phyloP scores from a whole-genome alignment of 1,140 invertebrate genomes.

The Zaprionus kolodkinae region DNA sequence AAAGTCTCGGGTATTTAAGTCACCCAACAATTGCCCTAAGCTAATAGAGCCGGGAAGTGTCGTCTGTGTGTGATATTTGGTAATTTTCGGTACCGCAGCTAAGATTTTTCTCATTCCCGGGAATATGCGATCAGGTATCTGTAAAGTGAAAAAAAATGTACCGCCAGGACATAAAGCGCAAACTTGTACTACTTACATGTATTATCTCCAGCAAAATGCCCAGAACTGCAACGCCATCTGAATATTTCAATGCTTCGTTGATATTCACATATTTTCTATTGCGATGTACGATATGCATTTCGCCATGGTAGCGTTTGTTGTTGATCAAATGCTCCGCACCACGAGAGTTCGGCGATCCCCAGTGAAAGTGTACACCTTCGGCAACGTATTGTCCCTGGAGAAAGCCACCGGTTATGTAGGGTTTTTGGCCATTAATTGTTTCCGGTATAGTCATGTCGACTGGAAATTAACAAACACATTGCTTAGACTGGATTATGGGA shows the following conservation, averaged over 20 bases:
- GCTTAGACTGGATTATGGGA: not conserved
- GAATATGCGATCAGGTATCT: slow-evolving; percentile 50
- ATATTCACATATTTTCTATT: slow-evolving; percentile 56
- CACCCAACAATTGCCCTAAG: slow-evolving; percentile 87
- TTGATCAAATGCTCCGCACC: slow-evolving; percentile 72
- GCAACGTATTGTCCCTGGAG: slow-evolving; percentile 86
- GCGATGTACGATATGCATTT: slow-evolving; percentile 77
- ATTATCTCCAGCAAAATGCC: slow-evolving; percentile 66
- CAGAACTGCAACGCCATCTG: slow-evolving; percentile 70
- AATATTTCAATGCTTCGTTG: slow-evolving; percentile 43
- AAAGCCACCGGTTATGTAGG: slow-evolving; percentile 87
- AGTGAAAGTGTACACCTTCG: slow-evolving; percentile 88
- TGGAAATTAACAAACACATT: not conserved
- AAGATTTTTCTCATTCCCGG: slow-evolving; percentile 58
- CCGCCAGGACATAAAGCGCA: not conserved
- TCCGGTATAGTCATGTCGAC: slow-evolving; percentile 85
- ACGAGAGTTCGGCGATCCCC: slow-evolving; percentile 84
- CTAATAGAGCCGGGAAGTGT: slow-evolving; percentile 49
- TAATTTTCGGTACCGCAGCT: slow-evolving; percentile 26
- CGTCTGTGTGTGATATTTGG: slow-evolving; percentile 25
- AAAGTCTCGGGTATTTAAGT: slow-evolving; percentile 85
- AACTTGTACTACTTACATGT: slow-evolving; percentile 34
- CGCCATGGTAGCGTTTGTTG: slow-evolving; percentile 55
- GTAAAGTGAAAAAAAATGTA: not conserved
- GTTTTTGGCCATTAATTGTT: slow-evolving; percentile 85